Evolutionary conservation across 2,113 vertebrate species (phyloP).

Genomic region (Maccullochella peelii): DNA sequence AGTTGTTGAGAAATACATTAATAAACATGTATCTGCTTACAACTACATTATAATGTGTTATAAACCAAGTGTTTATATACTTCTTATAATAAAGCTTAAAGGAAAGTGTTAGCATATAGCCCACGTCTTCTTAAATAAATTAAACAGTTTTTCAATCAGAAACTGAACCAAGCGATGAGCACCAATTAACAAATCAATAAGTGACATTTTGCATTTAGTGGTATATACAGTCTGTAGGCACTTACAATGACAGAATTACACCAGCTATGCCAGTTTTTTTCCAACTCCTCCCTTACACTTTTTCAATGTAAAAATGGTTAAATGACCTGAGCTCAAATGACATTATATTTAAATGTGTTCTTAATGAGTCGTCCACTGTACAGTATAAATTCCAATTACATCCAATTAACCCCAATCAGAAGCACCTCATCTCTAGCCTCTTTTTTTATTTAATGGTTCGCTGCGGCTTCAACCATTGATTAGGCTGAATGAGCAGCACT

Average conservation of each 20-base stretch:
- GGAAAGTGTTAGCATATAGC: neutral
- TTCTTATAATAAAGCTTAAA: neutral
- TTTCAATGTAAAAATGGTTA: constrained; percentile 80
- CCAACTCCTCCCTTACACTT: constrained; percentile 55
- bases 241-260: constrained; percentile 31
- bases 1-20: neutral
- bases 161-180: neutral
- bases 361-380: constrained; percentile 90
- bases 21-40: neutral
- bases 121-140: constrained; percentile 4
- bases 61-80: neutral
- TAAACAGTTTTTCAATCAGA: neutral
- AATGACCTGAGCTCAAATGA: constrained; percentile 85
- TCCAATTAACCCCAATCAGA: constrained; percentile 99
- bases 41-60: neutral
- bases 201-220: constrained; percentile 49
- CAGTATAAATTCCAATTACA: constrained; percentile 98
- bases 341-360: constrained; percentile 86
- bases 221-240: neutral
- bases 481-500: constrained; percentile 93
- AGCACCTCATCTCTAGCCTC: constrained; percentile 89
- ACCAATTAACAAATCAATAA: constrained; percentile 42
- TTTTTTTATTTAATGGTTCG: constrained; percentile 95
- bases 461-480: constrained; percentile 91
- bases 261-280: constrained; percentile 24